Percentiles rank a stretch among this genome's conserved stretches.
These are phyloP conservation scores for Cyclina sinensis DNA, from an alignment of 1,140 invertebrate genomes.

Conservation along the genomic window DNA sequence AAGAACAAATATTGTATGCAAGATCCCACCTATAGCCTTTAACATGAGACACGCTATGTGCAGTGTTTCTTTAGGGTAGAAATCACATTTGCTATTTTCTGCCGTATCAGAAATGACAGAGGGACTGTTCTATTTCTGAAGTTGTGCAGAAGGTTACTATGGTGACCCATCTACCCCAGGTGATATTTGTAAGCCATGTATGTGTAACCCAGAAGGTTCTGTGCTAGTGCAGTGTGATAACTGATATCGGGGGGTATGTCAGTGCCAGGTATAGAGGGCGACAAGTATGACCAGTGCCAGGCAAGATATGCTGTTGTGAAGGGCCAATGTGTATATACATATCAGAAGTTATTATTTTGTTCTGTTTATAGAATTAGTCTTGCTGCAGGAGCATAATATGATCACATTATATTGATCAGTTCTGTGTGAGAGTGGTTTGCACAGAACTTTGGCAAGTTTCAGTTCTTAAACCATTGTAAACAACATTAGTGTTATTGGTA, in stretches of 20 bases:
- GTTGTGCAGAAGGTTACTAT: constrained; percentile 97
- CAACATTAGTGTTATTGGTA: too few relatives aligned
- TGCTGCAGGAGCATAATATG: too few relatives aligned
- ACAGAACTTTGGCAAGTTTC: too few relatives aligned
- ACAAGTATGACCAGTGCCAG: constrained; percentile 97
- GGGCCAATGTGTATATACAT: constrained; percentile 92
- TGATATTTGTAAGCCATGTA: constrained; percentile 74
- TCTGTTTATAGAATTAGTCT: too few relatives aligned
- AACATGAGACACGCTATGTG: too few relatives aligned
- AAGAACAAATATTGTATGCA: too few relatives aligned
- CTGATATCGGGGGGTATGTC: constrained; percentile 81
- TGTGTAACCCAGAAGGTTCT: constrained; percentile 91
- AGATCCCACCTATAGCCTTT: too few relatives aligned
- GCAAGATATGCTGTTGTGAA: constrained; percentile 91
- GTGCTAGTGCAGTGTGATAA: constrained; percentile 90
- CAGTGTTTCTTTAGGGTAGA: too few relatives aligned
- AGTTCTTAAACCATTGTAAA: too few relatives aligned
- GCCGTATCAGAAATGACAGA: neutral
- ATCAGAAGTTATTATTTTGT: neutral
- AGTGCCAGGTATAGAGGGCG: constrained; percentile 94
- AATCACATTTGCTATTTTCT: too few relatives aligned
- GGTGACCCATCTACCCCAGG: constrained; percentile 94
- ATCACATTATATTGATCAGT: too few relatives aligned
- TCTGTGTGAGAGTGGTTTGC: too few relatives aligned
- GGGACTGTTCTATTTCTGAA: constrained; percentile 85